phyloP scores from a whole-genome alignment of 2,888 invertebrate species.

The Lypha dubia region DNA sequence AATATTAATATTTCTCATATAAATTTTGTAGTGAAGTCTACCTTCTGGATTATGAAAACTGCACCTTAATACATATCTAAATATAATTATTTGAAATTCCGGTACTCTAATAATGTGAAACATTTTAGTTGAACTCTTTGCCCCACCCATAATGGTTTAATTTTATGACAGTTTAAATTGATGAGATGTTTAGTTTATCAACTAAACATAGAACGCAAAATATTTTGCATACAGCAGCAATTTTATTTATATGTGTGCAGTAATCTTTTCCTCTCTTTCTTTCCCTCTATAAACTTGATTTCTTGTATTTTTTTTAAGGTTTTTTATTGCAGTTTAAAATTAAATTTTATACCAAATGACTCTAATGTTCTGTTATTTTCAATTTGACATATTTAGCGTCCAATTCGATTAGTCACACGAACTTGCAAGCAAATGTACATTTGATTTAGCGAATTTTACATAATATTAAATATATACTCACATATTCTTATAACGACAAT shows the following conservation, averaged over 20 bases:
- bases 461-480: too few species aligned
- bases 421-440: slow-evolving; percentile 19
- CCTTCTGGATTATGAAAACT: too few species aligned
- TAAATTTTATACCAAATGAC: slow-evolving; percentile 13
- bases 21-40: too few species aligned
- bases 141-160: slow-evolving; percentile 49
- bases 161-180: not conserved
- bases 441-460: slow-evolving; percentile 1
- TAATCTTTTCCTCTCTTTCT: slow-evolving; percentile 16
- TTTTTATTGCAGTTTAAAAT: slow-evolving; percentile 17
- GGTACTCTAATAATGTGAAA: not conserved
- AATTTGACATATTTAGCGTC: slow-evolving; percentile 50
- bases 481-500: too few species aligned
- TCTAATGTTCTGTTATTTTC: slow-evolving; percentile 49
- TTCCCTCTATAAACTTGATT: slow-evolving; percentile 40
- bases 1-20: too few species aligned
- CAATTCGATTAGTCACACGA: slow-evolving; percentile 60
- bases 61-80: too few species aligned
- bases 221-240: slow-evolving; percentile 25
- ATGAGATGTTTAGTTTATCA: slow-evolving; percentile 15
- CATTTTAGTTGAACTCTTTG: not conserved
- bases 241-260: not conserved
- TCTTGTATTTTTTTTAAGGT: not conserved
- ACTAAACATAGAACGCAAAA: not conserved
- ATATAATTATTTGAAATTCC: too few species aligned